A percentile compares a stretch with the other conserved stretches of the same genome.
Conservation (phyloP, 1,140 invertebrate species). For the Helicoverpa zea region DNA sequence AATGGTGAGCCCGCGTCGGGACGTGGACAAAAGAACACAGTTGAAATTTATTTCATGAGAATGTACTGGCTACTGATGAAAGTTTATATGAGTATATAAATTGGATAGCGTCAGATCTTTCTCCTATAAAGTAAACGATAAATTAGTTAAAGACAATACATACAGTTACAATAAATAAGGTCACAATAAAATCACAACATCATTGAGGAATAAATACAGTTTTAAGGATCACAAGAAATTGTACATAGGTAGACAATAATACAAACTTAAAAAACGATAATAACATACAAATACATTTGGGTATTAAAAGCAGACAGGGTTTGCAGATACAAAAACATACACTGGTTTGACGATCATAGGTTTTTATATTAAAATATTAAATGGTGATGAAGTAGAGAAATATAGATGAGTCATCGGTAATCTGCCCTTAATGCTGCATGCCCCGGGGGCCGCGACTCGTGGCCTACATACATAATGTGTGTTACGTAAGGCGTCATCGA, state of each 20-base stretch:
- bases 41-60: slow-evolving; percentile 7
- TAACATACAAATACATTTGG: not conserved
- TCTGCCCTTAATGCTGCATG: slow-evolving; percentile 57
- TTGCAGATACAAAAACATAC: slow-evolving; percentile 19
- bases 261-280: not conserved
- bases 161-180: not conserved
- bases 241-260: not conserved
- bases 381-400: slow-evolving; percentile 7
- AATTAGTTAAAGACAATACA: not conserved
- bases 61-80: not conserved
- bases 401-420: slow-evolving; percentile 42
- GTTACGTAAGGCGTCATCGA: slow-evolving; percentile 29
- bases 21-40: slow-evolving; percentile 7
- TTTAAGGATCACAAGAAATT: not conserved
- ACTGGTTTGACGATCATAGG: slow-evolving; percentile 3
- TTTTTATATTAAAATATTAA: slow-evolving; percentile 40
- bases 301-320: not conserved
- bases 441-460: slow-evolving; percentile 44
- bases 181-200: slow-evolving; percentile 14
- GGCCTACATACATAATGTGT: slow-evolving; percentile 50
- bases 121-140: not conserved
- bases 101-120: not conserved
- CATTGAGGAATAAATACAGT: not conserved
- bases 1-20: slow-evolving; percentile 3
- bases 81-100: not conserved